Conservation (phyloP, 1,140 invertebrate genomes). For the Drosophila mayri region DNA sequence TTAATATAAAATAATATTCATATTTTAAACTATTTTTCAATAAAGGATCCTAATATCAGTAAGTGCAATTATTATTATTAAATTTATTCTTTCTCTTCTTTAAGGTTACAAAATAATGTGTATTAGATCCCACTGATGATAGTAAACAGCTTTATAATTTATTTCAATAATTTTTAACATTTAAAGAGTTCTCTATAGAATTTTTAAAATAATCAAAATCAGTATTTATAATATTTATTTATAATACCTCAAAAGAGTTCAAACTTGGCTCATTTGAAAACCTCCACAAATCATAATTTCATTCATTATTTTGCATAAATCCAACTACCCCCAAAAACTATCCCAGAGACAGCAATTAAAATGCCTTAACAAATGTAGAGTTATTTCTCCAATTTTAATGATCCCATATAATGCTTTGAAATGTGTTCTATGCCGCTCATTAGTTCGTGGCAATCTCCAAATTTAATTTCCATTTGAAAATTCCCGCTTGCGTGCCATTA, state of each 20-base stretch:
- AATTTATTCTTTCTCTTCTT: too few relatives aligned
- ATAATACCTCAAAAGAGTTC: background rate
- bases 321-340: conserved; percentile 18
- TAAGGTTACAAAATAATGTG: background rate
- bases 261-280: background rate
- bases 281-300: conserved; percentile 5
- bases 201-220: background rate
- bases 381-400: conserved; percentile 59
- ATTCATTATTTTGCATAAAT: background rate
- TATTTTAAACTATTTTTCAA: too few relatives aligned
- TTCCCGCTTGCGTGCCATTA: conserved; percentile 51
- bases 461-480: conserved; percentile 62
- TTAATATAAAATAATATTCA: background rate
- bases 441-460: conserved; percentile 51
- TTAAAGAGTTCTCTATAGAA: background rate
- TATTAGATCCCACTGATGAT: too few relatives aligned
- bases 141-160: too few relatives aligned
- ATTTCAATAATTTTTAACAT: background rate
- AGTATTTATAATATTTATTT: too few relatives aligned
- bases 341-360: conserved; percentile 47
- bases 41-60: too few relatives aligned
- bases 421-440: conserved; percentile 48
- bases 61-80: too few relatives aligned
- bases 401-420: conserved; percentile 45
- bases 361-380: conserved; percentile 47